Conservation (phyloP, 2,797 vertebrate species). For the Steatocranus sp. region DNA sequence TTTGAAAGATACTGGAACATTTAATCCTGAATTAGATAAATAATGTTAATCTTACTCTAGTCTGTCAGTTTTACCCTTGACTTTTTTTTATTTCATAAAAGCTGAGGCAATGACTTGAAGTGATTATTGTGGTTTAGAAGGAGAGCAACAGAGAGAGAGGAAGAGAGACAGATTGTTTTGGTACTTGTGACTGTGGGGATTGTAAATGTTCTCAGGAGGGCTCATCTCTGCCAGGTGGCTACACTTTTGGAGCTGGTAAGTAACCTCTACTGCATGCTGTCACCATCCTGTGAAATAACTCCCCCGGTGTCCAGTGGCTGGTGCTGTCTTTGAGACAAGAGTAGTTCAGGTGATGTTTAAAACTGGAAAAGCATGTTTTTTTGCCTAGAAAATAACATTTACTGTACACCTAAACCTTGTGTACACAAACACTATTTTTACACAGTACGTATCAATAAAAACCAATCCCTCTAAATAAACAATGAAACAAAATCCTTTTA, state of each 20-base stretch:
- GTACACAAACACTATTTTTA: background rate
- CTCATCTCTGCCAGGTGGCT: slow-evolving; percentile 59
- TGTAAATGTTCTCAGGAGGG: slow-evolving; percentile 56
- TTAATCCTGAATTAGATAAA: slow-evolving; percentile 34
- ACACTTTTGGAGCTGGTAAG: slow-evolving; percentile 47
- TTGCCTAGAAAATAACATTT: background rate
- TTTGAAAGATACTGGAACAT: slow-evolving; percentile 35
- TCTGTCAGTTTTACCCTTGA: slow-evolving; percentile 49
- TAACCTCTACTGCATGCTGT: slow-evolving; percentile 61
- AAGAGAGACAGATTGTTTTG: background rate
- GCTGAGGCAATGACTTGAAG: background rate
- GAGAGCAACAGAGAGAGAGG: background rate
- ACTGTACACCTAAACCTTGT: background rate
- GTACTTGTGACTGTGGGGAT: slow-evolving; percentile 33
- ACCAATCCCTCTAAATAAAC: background rate
- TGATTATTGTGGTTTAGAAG: background rate
- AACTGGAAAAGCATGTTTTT: background rate
- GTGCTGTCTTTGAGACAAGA: slow-evolving; percentile 5
- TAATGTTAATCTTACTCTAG: slow-evolving; percentile 32
- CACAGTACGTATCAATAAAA: background rate
- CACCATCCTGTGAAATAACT: slow-evolving; percentile 51
- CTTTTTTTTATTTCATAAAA: background rate
- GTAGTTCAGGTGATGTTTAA: background rate
- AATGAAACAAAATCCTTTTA: background rate
- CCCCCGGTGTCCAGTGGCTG: slow-evolving; percentile 4